Percentiles rank a stretch among this genome's conserved stretches.
Evolutionary conservation across 2,888 invertebrate genomes (phyloP).

Genomic region (Acanthacorydalis orientalis): DNA sequence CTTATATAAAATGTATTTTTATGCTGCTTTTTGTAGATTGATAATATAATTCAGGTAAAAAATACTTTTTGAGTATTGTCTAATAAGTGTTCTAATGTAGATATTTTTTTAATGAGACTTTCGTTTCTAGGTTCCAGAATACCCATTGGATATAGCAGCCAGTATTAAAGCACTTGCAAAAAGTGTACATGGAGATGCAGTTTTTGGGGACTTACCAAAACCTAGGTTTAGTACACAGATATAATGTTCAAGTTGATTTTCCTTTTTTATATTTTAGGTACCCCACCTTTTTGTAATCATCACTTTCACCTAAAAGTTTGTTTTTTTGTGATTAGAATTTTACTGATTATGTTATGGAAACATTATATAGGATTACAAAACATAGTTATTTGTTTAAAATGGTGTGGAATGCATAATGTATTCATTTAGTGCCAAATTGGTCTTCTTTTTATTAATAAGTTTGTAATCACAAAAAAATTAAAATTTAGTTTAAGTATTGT

Average conservation of each 20-base stretch:
- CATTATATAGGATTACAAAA: no score
- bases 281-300: no score
- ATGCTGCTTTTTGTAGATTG: background rate
- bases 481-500: no score
- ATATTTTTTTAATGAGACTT: conserved; percentile 2
- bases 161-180: conserved; percentile 84
- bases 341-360: no score
- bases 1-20: background rate
- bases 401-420: no score
- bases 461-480: no score
- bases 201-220: conserved; percentile 75
- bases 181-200: conserved; percentile 73
- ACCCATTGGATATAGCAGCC: conserved; percentile 70
- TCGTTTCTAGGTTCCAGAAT: conserved; percentile 27
- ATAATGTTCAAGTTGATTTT: conserved; percentile 26
- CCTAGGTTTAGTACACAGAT: conserved; percentile 74
- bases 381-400: no score
- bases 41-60: background rate
- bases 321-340: no score
- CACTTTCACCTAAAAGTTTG: no score
- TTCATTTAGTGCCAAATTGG: no score
- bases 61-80: background rate
- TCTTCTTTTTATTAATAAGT: no score
- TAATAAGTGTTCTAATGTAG: background rate
- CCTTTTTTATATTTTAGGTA: no score